These are phyloP conservation scores for Lerema accius DNA, from an alignment of 1,140 invertebrate genomes.

Conservation along the genomic window DNA sequence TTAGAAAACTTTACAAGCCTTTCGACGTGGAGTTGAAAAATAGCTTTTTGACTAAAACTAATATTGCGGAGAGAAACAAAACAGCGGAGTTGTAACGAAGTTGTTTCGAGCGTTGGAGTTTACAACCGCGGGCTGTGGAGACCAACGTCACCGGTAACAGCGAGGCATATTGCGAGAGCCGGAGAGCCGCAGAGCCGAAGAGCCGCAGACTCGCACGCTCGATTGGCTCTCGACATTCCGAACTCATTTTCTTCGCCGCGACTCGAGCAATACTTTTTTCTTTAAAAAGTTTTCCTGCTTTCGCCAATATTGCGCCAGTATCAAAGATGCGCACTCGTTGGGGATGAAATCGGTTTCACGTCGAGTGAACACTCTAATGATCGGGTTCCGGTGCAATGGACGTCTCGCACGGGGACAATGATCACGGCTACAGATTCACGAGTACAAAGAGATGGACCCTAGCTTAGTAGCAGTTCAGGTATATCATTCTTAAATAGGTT, in stretches of 20 bases:
- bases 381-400: conserved; percentile 70
- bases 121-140: conserved; percentile 67
- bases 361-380: conserved; percentile 81
- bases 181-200: too few species aligned
- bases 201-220: conserved; percentile 64
- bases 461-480: not conserved
- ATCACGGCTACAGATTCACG: conserved; percentile 8
- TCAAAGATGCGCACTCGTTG: conserved; percentile 70
- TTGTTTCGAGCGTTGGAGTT: conserved; percentile 67
- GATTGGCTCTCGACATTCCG: conserved; percentile 70
- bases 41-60: conserved; percentile 81
- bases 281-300: conserved; percentile 76
- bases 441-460: not conserved
- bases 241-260: conserved; percentile 70
- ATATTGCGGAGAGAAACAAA: conserved; percentile 77
- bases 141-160: conserved; percentile 66
- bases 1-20: conserved; percentile 79
- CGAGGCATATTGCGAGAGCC: too few species aligned
- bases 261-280: conserved; percentile 51
- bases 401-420: conserved; percentile 47
- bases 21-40: conserved; percentile 77
- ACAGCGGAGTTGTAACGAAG: conserved; percentile 77
- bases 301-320: conserved; percentile 79
- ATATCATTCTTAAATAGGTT: not conserved
- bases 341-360: conserved; percentile 78